phyloP scores from a whole-genome alignment of 2,113 vertebrate species.

The Rhagologus leucostigma region DNA sequence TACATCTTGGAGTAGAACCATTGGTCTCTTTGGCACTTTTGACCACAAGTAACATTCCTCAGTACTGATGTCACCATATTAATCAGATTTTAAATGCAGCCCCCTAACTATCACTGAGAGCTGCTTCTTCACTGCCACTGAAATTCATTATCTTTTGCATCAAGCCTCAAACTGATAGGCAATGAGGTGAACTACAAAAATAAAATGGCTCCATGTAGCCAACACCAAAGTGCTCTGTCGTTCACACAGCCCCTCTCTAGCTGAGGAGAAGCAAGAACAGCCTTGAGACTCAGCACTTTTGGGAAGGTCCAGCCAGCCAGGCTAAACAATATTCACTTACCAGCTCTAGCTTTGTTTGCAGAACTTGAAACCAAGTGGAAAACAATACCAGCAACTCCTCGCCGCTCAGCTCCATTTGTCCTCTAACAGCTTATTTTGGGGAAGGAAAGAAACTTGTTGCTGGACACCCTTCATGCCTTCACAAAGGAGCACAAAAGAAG shows the following conservation, averaged over 20 bases:
- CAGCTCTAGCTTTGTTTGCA: constrained; percentile 7
- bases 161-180: neutral
- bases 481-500: neutral
- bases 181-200: neutral
- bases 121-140: neutral
- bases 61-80: neutral
- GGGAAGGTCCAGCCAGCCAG: neutral
- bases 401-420: neutral
- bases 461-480: neutral
- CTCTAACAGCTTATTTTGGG: neutral
- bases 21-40: neutral
- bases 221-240: neutral
- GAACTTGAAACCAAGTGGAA: constrained; percentile 1
- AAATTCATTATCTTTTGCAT: neutral
- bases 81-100: neutral
- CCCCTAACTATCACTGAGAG: neutral
- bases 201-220: neutral
- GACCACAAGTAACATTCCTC: neutral
- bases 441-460: neutral
- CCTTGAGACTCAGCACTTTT: neutral
- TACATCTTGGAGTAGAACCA: neutral
- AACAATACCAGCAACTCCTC: neutral
- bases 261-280: neutral
- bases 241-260: neutral
- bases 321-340: neutral